Evolutionary conservation across 2,797 vertebrate genomes (phyloP).

Genomic region (Pelodytes ibericus): DNA sequence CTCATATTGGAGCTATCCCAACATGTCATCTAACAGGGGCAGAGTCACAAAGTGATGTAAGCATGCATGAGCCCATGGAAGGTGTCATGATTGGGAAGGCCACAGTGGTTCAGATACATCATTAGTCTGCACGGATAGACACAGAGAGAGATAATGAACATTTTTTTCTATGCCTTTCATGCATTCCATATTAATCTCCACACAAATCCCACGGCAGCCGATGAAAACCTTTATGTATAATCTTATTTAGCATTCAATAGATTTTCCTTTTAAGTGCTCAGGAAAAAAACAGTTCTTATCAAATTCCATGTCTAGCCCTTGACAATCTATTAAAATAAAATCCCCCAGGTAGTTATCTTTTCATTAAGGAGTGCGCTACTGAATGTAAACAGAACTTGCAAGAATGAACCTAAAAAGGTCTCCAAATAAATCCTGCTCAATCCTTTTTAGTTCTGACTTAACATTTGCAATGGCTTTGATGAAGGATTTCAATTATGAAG

Average conservation of each 20-base stretch:
- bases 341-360: conserved; percentile 4
- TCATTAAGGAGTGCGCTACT: neutral
- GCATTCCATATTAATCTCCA: neutral
- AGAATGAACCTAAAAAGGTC: neutral
- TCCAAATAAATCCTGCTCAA: neutral
- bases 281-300: conserved; percentile 3
- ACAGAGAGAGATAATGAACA: neutral
- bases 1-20: no score
- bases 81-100: no score
- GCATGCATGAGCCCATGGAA: no score
- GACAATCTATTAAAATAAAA: neutral
- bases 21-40: no score
- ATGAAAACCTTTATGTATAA: conserved; percentile 5
- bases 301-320: conserved; percentile 8
- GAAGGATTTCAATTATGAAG: neutral
- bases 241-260: conserved; percentile 28
- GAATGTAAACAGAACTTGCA: neutral
- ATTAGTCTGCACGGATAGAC: neutral
- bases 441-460: neutral
- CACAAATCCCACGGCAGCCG: conserved; percentile 11
- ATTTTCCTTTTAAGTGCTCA: conserved; percentile 20
- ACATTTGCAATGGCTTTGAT: conserved; percentile 15
- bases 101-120: no score
- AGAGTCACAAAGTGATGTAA: no score
- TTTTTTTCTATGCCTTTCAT: neutral